Conservation (phyloP, 2,888 invertebrate species). For the Drosophila barbarae region DNA sequence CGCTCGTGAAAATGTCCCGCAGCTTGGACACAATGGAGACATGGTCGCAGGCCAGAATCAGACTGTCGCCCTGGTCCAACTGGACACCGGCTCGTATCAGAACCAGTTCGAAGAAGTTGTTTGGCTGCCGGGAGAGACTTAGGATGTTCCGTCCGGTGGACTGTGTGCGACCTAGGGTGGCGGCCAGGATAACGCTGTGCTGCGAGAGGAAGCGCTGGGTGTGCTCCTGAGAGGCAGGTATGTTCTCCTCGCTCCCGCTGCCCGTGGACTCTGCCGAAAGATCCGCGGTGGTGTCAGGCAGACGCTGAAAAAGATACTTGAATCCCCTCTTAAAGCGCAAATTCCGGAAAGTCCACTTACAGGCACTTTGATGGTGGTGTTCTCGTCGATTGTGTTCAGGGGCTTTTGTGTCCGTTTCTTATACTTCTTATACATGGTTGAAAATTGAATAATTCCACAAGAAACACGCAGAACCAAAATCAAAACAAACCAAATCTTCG, state of each 20-base stretch:
- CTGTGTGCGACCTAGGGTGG: constrained; percentile 74
- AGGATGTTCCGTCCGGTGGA: constrained; percentile 49
- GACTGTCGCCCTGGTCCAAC: constrained; percentile 73
- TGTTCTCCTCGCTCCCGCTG: constrained; percentile 76
- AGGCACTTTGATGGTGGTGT: constrained; percentile 72
- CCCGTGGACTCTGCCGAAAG: constrained; percentile 37
- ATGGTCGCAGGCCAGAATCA: constrained; percentile 80
- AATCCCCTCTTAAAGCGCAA: not conserved
- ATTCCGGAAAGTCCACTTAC: constrained; percentile 44
- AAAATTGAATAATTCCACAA: not conserved
- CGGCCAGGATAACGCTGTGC: constrained; percentile 71
- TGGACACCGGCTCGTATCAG: constrained; percentile 76
- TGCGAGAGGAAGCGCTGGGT: constrained; percentile 79
- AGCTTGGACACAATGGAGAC: constrained; percentile 81
- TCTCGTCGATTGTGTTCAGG: constrained; percentile 74
- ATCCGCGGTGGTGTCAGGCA: constrained; percentile 32
- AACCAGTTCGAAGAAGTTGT: constrained; percentile 77
- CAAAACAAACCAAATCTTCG: constrained; percentile 17
- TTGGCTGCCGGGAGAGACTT: constrained; percentile 70
- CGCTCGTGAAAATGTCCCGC: constrained; percentile 79
- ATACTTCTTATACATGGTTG: constrained; percentile 49
- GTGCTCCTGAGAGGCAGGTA: constrained; percentile 78
- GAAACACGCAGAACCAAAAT: not conserved
- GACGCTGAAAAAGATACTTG: constrained; percentile 36
- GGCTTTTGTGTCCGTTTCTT: constrained; percentile 52